phyloP scores from a whole-genome alignment of 2,113 vertebrate species.

The Sturnus vulgaris region DNA sequence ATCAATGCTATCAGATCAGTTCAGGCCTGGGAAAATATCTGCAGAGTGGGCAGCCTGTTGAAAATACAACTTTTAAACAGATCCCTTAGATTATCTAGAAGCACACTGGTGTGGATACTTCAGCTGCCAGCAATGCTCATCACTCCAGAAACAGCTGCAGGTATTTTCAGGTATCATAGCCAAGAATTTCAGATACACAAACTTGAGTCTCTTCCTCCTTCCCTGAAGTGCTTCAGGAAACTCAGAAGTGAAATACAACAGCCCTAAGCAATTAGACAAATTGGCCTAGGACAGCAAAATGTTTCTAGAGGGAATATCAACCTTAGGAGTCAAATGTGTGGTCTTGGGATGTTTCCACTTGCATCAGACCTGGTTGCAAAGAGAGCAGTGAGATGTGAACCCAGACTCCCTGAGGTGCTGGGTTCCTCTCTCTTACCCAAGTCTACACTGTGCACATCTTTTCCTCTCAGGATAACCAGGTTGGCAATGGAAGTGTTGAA shows the following conservation, averaged over 20 bases:
- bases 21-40: background rate
- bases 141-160: background rate
- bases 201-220: background rate
- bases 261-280: background rate
- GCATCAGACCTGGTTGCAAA: background rate
- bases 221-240: background rate
- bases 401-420: background rate
- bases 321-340: background rate
- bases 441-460: conserved; percentile 78
- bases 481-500: conserved; percentile 92
- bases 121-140: background rate
- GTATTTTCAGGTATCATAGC: background rate
- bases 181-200: background rate
- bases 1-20: background rate
- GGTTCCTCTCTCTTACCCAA: conserved; percentile 71
- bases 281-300: background rate
- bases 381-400: background rate
- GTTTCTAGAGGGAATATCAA: background rate
- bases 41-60: background rate
- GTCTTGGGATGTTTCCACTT: background rate
- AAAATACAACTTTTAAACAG: background rate
- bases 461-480: conserved; percentile 90
- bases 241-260: background rate
- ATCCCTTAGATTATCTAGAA: background rate
- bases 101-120: background rate